phyloP scores from a whole-genome alignment of 2,888 invertebrate species.

The Machimus atricapillus region DNA sequence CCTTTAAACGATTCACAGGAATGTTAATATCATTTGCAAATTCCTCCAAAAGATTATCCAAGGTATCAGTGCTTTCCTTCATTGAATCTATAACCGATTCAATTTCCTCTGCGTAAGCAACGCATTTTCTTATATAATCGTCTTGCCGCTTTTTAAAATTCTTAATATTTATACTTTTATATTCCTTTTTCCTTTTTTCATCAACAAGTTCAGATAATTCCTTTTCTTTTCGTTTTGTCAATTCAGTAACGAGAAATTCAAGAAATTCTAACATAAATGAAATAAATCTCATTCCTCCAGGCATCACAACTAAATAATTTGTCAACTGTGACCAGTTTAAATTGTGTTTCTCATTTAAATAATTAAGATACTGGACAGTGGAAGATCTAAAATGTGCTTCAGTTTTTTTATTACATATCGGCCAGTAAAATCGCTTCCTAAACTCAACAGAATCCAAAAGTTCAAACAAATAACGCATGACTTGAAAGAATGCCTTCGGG shows the following conservation, averaged over 20 bases:
- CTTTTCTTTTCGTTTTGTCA: conserved; percentile 55
- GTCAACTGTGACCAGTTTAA: conserved; percentile 57
- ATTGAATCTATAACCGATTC: conserved; percentile 45
- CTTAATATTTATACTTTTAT: not conserved
- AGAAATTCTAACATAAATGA: conserved; percentile 56
- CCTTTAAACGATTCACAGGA: not conserved
- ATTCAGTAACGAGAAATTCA: conserved; percentile 55
- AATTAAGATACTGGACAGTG: conserved; percentile 58
- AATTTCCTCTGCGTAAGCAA: conserved; percentile 49
- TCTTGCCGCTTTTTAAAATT: not conserved
- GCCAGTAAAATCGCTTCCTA: conserved; percentile 61
- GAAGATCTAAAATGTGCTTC: conserved; percentile 56
- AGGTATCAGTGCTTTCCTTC: not conserved
- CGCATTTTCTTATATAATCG: not conserved
- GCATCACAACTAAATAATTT: conserved; percentile 60
- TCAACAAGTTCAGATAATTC: conserved; percentile 42
- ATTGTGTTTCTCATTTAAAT: conserved; percentile 58
- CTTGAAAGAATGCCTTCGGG: conserved; percentile 57
- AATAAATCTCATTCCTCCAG: conserved; percentile 60
- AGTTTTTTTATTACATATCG: conserved; percentile 57
- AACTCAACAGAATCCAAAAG: conserved; percentile 58
- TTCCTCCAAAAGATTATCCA: not conserved
- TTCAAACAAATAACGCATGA: conserved; percentile 59
- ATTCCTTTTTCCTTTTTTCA: not conserved
- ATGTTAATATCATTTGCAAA: not conserved